Percentiles rank a stretch among this genome's conserved stretches.
Evolutionary conservation across 1,140 invertebrate species (phyloP).

Genomic region (Chrysomallon squamiferum): DNA sequence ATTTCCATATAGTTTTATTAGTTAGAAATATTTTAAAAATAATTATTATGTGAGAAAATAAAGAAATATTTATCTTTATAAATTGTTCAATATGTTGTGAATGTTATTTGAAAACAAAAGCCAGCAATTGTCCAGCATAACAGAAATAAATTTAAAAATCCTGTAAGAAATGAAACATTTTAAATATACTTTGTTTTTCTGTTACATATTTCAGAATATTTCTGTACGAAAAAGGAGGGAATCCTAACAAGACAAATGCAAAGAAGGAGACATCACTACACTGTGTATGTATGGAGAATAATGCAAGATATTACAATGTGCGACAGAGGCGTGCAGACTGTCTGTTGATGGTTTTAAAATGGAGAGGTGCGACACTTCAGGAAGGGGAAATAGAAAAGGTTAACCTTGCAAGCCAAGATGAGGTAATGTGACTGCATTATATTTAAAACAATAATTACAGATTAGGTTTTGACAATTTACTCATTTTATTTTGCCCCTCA

Average conservation of each 20-base stretch:
- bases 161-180: too few relatives aligned
- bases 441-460: background rate
- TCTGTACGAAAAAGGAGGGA: slow-evolving; percentile 72
- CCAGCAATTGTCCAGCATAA: too few relatives aligned
- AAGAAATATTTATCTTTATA: background rate
- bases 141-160: too few relatives aligned
- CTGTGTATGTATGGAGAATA: slow-evolving; percentile 69
- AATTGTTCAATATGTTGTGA: background rate
- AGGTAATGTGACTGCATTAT: slow-evolving; percentile 60
- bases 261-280: slow-evolving; percentile 73
- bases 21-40: background rate
- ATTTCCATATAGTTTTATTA: background rate
- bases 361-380: slow-evolving; percentile 68
- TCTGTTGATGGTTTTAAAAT: slow-evolving; percentile 71
- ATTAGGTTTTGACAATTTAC: background rate
- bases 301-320: slow-evolving; percentile 62
- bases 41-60: background rate
- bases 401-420: slow-evolving; percentile 70
- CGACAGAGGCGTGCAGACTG: slow-evolving; percentile 71
- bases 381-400: slow-evolving; percentile 70
- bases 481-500: too few relatives aligned
- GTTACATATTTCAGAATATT: slow-evolving; percentile 73
- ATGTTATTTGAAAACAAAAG: too few relatives aligned
- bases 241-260: slow-evolving; percentile 75
- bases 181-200: too few relatives aligned